phyloP scores from a whole-genome alignment of 2,113 vertebrate species.

The Sardina pilchardus region DNA sequence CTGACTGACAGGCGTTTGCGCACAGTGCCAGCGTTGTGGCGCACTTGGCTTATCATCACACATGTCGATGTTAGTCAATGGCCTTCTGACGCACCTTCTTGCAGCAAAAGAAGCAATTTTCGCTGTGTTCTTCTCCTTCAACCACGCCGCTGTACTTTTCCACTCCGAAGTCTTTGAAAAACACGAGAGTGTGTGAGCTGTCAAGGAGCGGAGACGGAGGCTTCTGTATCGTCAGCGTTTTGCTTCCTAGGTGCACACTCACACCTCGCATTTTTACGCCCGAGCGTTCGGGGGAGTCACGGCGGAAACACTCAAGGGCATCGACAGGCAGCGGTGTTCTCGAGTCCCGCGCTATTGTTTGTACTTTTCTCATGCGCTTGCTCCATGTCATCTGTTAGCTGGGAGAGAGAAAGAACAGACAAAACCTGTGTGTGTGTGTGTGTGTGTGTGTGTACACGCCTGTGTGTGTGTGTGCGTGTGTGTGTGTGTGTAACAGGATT shows the following conservation, averaged over 20 bases:
- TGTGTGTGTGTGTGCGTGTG: not conserved
- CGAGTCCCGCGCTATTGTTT: not conserved
- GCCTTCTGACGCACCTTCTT: not conserved
- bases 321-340: not conserved
- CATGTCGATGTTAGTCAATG: not conserved
- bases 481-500: not conserved
- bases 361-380: not conserved
- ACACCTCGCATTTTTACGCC: not conserved
- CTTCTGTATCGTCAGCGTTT: slow-evolving; percentile 5
- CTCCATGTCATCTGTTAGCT: not conserved
- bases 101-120: not conserved
- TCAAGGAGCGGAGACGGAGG: not conserved
- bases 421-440: not conserved
- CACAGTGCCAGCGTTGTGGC: not conserved
- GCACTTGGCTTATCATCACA: not conserved
- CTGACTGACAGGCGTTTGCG: not conserved
- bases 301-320: not conserved
- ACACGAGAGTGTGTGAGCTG: not conserved
- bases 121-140: not conserved
- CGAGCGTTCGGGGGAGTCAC: not conserved
- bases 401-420: not conserved
- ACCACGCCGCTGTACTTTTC: not conserved
- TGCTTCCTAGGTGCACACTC: not conserved
- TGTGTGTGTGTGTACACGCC: not conserved
- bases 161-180: not conserved